Base-by-base conservation (phyloP, 2,888 invertebrate species). In the Meiosimyza decipiens region DNA sequence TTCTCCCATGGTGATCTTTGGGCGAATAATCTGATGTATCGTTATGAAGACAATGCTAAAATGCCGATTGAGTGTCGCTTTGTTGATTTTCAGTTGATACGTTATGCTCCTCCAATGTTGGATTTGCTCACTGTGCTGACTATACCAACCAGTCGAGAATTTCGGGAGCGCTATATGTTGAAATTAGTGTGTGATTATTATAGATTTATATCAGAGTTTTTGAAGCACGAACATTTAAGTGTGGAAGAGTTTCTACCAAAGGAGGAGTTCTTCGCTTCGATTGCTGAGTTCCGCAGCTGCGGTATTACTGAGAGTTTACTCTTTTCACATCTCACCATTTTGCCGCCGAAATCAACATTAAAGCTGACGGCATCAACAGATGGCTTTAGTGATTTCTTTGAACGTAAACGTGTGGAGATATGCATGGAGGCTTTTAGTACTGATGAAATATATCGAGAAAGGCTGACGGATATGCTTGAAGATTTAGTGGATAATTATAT, bases 81-180 rank as follows among this genome's bases (percentile, higher is more conserved):
- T 13, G 90, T 94, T 3, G 94, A 94, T 83, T 94, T 91, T 80
- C 93, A 93, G 84, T 87, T 92, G 66, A 86, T 89, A 0, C 88
- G 91, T 33, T 93, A 91, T 80, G 90, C 90, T 16, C 92, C 93
- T 0, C 91, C 92, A 0, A 89, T 91, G 18, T 88, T 91, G 62
- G 94, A 94, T 77, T 79, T 90, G 5, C 80, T 89, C 1, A 87
- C 89, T 3, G 77, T 89, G 13, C 79, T 91, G 1, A 88, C 89
- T 64, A 85, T 90, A 51, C 89, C 89, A 72, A 87, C 88, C 0
- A 86, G 85, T 1, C 82, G 84, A 1, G 79, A 84, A 16, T 88
- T 89, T 74, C 84, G 90, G 1, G 77, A 84, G 6, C 77, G 82
- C 1, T 80, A 91, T 79, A 84, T 90, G 18, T 74, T 80, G 0